These are phyloP conservation scores for Sitta carolinensis DNA, from an alignment of 2,797 vertebrate genomes.

Conservation along the genomic window DNA sequence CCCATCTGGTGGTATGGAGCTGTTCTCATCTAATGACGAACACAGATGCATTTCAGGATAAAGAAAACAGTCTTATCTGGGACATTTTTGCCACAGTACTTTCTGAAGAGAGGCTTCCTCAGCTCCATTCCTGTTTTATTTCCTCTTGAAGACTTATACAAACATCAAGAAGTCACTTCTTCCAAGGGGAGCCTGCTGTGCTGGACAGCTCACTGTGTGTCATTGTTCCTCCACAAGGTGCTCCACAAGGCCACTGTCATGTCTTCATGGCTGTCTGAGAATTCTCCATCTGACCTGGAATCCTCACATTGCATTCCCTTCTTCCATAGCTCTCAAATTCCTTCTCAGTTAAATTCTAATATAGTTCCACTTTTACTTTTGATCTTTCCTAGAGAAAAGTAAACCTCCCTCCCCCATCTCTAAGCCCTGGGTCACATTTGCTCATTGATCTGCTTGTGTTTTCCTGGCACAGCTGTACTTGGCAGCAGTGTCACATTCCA, in stretches of 20 bases:
- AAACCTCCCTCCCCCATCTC: neutral
- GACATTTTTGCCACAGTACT: neutral
- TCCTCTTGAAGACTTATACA: neutral
- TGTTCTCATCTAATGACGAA: neutral
- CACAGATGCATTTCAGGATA: neutral
- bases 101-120: neutral
- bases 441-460: neutral
- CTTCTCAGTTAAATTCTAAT: neutral
- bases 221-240: neutral
- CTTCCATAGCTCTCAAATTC: neutral
- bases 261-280: neutral
- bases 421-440: neutral
- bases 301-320: neutral
- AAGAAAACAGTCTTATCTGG: neutral
- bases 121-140: neutral
- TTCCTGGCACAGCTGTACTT: neutral
- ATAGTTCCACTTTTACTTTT: neutral
- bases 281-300: neutral
- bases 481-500: slow-evolving; percentile 46
- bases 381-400: neutral
- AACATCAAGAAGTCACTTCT: neutral
- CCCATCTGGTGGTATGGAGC: neutral
- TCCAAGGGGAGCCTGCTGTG: neutral
- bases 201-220: neutral
- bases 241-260: neutral